A percentile compares a stretch with the other conserved stretches of the same genome.
Conservation (phyloP, 2,888 invertebrate species). For the Xestia sexstrigata region DNA sequence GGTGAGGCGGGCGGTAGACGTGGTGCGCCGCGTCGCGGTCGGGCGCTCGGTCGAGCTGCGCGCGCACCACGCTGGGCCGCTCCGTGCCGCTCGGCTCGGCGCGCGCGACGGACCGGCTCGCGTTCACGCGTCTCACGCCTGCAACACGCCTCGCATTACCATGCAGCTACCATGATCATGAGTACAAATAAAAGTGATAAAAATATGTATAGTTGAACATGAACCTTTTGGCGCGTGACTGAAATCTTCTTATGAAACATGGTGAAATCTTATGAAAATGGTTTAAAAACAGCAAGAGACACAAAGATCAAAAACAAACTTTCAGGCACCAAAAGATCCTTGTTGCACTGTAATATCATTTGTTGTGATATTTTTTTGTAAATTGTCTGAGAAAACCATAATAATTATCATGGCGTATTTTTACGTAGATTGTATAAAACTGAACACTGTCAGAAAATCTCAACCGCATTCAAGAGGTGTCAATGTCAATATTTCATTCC, state of each 20-base stretch:
- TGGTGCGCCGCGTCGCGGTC: slow-evolving; percentile 85
- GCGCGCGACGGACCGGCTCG: slow-evolving; percentile 75
- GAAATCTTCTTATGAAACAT: background rate
- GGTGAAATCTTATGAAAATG: background rate
- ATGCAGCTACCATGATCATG: slow-evolving; percentile 48
- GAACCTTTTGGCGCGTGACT: too few relatives aligned
- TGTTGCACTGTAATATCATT: background rate
- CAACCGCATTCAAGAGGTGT: background rate
- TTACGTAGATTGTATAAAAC: background rate
- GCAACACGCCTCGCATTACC: slow-evolving; percentile 76
- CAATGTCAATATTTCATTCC: background rate
- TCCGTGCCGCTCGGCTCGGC: slow-evolving; percentile 79
- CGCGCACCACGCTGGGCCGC: slow-evolving; percentile 88
- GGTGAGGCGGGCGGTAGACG: slow-evolving; percentile 85
- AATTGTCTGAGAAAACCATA: slow-evolving; percentile 5
- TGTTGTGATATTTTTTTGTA: background rate
- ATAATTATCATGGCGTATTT: background rate
- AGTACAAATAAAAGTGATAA: slow-evolving; percentile 1
- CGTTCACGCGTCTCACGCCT: slow-evolving; percentile 81
- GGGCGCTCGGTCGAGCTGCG: slow-evolving; percentile 87
- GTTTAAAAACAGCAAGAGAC: background rate
- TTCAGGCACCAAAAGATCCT: background rate
- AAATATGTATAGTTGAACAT: background rate
- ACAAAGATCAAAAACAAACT: background rate
- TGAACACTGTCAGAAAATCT: background rate